Base-by-base conservation (phyloP, 2,888 invertebrate species). In the Lydus trimaculatus region DNA sequence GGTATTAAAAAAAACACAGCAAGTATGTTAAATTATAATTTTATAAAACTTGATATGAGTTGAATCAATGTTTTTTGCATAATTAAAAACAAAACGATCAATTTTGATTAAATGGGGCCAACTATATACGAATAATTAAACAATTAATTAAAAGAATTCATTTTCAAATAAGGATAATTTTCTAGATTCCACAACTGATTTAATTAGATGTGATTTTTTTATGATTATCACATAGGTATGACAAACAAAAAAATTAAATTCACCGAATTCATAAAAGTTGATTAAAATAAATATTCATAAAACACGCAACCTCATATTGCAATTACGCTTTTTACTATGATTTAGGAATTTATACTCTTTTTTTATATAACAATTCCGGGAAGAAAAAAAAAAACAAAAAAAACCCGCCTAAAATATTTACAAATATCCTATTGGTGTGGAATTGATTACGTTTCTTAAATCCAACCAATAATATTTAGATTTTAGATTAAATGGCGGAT, bases 41-140 rank as follows among this genome's bases (percentile, higher is more conserved):
- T 9, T 33, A 59, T 59, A 59, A 17, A 59, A 59, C 9, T 1
- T 59, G 17, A 3, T 59, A 59, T 28, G 17, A 25, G 23, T 17
- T 7, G 5, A 67, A 70, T 70, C 70, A 64, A 70, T 70, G 58
- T 56, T 62, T 67, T 70, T 67, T 64, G 66, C 70, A 65, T 70
- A 70, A 66, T 67, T 69, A 63, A 68, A 64, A 63, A 48, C 58
- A 39, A 62, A 60, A 65, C 65, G 43, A 59, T 39, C 58, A 61
- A 23, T 64, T 67, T 63, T n/a, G 23, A 7, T 48, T 48, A 48
- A 20, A 20, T 20, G 48, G n/a, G 11, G 8, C 9, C 48, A 48
- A 7, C 7, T 6, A 31, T 36, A 4, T 5, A 36, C 1, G 36
- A 6, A 15, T 15, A 11, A 36, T n/a, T n/a, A 17, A 43, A n/a